Conservation (phyloP, 2,797 vertebrate species). For the Poecilia gillii region DNA sequence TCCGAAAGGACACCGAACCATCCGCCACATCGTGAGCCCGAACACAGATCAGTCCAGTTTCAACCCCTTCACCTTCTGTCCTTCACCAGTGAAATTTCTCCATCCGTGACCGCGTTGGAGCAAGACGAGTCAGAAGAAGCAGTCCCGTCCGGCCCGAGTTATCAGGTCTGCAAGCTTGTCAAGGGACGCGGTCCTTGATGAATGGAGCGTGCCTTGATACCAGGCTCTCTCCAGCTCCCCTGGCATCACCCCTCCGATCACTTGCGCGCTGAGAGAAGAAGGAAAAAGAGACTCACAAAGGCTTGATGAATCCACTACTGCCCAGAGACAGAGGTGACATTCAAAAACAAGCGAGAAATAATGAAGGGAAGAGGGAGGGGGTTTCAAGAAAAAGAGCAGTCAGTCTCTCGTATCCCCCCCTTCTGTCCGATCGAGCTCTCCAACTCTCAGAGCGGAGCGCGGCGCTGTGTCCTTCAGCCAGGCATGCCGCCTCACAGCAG, state of each 20-base stretch:
- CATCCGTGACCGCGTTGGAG: conserved; percentile 34
- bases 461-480: conserved; percentile 80
- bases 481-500: conserved; percentile 61
- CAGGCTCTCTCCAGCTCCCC: conserved; percentile 45
- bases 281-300: conserved; percentile 30
- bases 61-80: conserved; percentile 38
- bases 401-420: conserved; percentile 59
- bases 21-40: conserved; percentile 13
- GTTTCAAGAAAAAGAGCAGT: conserved; percentile 48
- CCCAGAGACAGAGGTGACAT: conserved; percentile 82
- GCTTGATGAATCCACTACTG: conserved; percentile 74
- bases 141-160: conserved; percentile 63
- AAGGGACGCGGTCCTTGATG: conserved; percentile 41
- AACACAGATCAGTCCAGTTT: conserved; percentile 25
- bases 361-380: conserved; percentile 46
- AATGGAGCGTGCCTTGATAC: conserved; percentile 36
- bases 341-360: conserved; percentile 66
- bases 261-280: conserved; percentile 65
- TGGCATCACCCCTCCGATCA: conserved; percentile 59
- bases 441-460: conserved; percentile 71
- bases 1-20: conserved; percentile 12
- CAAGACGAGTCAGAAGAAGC: conserved; percentile 54
- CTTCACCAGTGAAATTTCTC: conserved; percentile 56
- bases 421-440: conserved; percentile 58
- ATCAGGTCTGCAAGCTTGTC: conserved; percentile 57